These are phyloP conservation scores for Corapipo altera DNA, from an alignment of 2,113 vertebrate genomes.

Conservation along the genomic window DNA sequence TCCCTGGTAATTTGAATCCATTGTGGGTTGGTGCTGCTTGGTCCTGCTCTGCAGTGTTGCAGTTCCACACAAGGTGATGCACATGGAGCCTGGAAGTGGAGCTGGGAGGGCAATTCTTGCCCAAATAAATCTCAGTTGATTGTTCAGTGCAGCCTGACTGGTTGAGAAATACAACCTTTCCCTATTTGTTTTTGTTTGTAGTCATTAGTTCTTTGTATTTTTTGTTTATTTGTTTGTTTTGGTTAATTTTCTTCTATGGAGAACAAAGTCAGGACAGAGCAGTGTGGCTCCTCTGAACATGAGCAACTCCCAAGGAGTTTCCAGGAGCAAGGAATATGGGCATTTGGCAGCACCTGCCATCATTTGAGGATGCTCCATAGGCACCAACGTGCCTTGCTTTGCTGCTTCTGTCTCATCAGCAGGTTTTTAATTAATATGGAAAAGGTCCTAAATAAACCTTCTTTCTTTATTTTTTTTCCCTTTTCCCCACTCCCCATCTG, in stretches of 20 bases:
- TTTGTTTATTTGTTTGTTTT: neutral
- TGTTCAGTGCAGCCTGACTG: neutral
- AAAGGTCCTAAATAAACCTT: neutral
- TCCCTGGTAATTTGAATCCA: neutral
- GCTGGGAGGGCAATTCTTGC: neutral
- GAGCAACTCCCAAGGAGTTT: neutral
- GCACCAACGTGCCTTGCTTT: neutral
- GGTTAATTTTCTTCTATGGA: neutral
- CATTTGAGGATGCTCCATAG: neutral
- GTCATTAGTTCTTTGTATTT: neutral
- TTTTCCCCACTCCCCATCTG: neutral
- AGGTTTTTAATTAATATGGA: slow-evolving; percentile 15
- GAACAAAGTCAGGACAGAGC: neutral
- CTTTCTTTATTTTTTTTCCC: rapidly evolving
- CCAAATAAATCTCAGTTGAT: neutral
- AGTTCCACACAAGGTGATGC: neutral
- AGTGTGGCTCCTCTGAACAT: neutral
- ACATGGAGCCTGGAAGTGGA: neutral
- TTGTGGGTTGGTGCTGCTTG: neutral
- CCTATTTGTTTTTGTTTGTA: neutral
- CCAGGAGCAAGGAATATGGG: neutral
- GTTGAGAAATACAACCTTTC: neutral
- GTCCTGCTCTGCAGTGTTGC: neutral
- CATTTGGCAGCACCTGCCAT: neutral
- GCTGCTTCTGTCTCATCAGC: slow-evolving; percentile 17